These are phyloP conservation scores for Clepsis dumicolana DNA, from an alignment of 2,888 invertebrate species.

Conservation along the genomic window DNA sequence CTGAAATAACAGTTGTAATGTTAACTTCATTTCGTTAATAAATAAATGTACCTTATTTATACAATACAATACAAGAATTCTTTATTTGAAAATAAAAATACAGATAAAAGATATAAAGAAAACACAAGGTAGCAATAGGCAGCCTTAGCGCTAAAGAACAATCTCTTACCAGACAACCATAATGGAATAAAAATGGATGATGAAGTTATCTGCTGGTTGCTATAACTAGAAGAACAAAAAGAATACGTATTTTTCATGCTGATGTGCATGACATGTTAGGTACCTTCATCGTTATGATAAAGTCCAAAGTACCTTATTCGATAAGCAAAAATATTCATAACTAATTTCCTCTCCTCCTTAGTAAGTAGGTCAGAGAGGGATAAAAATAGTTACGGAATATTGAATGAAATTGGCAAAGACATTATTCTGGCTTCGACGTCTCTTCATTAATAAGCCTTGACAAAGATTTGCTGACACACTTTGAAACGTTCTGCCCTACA, in stretches of 20 bases:
- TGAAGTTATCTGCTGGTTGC: no score
- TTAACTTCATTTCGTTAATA: constrained; percentile 2
- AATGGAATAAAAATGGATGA: no score
- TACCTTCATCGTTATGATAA: no score
- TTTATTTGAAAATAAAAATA: no score
- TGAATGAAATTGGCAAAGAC: constrained; percentile 27
- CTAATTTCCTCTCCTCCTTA: neutral
- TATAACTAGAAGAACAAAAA: no score
- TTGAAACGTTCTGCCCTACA: neutral
- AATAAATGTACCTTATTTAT: neutral
- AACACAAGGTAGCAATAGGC: no score
- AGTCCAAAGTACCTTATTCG: neutral
- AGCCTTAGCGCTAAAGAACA: no score
- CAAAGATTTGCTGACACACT: neutral
- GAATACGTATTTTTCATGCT: no score
- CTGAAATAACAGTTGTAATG: neutral
- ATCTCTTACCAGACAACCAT: no score
- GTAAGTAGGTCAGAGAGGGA: constrained; percentile 22
- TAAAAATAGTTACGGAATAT: constrained; percentile 25
- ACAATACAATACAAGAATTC: no score
- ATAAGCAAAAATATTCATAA: neutral
- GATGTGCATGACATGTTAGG: no score
- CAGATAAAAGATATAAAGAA: no score
- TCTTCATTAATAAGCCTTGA: constrained; percentile 28
- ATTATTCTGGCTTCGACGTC: constrained; percentile 30